Conservation (phyloP, 2,888 invertebrate species). For the Alitta virens region DNA sequence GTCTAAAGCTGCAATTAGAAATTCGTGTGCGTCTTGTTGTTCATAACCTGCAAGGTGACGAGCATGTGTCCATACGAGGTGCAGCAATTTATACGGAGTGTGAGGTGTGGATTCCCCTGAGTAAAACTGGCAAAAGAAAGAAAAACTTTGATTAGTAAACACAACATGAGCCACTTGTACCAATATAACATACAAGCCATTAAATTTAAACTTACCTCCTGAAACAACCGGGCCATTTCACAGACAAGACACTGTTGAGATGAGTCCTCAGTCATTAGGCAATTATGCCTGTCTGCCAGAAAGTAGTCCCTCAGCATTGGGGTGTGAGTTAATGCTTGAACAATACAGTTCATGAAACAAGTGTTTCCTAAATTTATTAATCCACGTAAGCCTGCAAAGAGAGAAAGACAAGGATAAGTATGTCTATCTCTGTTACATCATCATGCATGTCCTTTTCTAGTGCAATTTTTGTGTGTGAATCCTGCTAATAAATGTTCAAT, state of each 20-base stretch:
- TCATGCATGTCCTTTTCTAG: too few species aligned
- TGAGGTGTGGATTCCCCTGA: slow-evolving; percentile 84
- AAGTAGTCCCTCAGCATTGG: slow-evolving; percentile 93
- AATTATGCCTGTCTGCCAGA: slow-evolving; percentile 87
- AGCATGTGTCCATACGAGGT: slow-evolving; percentile 96
- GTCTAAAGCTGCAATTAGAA: slow-evolving; percentile 92
- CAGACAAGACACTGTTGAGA: slow-evolving; percentile 83
- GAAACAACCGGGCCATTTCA: slow-evolving; percentile 91
- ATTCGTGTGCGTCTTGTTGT: slow-evolving; percentile 98
- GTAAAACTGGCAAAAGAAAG: slow-evolving; percentile 75
- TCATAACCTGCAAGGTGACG: slow-evolving; percentile 91
- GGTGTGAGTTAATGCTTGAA: slow-evolving; percentile 92
- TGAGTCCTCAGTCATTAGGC: slow-evolving; percentile 63
- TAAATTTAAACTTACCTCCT: slow-evolving; percentile 64
- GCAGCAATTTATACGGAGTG: slow-evolving; percentile 83
- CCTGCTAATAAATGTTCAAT: too few species aligned
- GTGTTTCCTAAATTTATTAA: slow-evolving; percentile 94
- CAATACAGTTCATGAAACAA: slow-evolving; percentile 98
- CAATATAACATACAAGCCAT: too few species aligned
- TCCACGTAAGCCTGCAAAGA: slow-evolving; percentile 74
- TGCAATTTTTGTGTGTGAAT: too few species aligned
- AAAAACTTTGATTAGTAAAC: background rate
- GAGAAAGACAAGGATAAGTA: background rate
- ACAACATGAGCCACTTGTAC: too few species aligned
- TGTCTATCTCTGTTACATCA: too few species aligned